Evolutionary conservation across 2,888 invertebrate genomes (phyloP), one percentile per base, ranked within the genome.

Genomic region (Stenodema calcarata): DNA sequence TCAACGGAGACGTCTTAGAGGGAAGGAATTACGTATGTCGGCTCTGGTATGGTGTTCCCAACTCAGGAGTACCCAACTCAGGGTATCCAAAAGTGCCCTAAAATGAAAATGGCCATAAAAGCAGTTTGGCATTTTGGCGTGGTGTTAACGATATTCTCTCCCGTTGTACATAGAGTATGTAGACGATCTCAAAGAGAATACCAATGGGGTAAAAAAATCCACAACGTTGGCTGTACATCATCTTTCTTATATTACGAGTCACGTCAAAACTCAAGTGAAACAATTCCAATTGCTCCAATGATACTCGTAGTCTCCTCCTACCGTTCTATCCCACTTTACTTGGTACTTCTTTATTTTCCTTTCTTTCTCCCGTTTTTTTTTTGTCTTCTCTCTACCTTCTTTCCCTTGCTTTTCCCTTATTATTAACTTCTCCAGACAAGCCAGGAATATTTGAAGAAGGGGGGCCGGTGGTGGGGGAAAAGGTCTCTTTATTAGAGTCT

Each of bases 401-500:
- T 28, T 23, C 28, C n/a, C 28, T 75, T 28, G 23, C 28, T 30
- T 69, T 28, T 69, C 73, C 16, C 41, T 47, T 42, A 47, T 78
- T 78, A 78, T 78, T 78, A 78, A 78, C 78, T 78, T 78, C 78
- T 78, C 27, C 18, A 23, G 12, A 80, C 54, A 80, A 80, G 50
- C 47, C 80, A 23, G 28, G 80, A 80, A 80, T 80, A 80, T 80
- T 80, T 80, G 80, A 35, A 47, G 30, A 44, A 41, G 23, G 44
- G 14, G 47, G 27, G n/a, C n/a, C 27, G 79, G 50, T 16, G 18
- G 79, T 23, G 50, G n/a, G 44, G 79, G 27, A 44, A 44, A 79
- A 80, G 50, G 47, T 30, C 47, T 30, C 50, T 80, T 80, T 80
- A 80, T 80, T 80, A 80, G 80, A 54, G 80, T 50, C 44, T 50